phyloP scores from a whole-genome alignment of 2,113 vertebrate genomes.

The Mirza zaza region DNA sequence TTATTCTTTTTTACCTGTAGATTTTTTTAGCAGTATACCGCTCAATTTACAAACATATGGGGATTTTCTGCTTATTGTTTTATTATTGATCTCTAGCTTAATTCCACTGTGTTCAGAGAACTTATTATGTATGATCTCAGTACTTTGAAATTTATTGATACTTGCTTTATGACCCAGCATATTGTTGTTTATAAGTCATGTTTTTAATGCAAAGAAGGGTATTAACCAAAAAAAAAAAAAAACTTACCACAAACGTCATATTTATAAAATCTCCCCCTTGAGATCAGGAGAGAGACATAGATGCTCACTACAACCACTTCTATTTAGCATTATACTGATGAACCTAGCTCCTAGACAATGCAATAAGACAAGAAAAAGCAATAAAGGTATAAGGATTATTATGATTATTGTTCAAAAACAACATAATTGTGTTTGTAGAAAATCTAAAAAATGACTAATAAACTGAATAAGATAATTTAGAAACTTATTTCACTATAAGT shows the following conservation, averaged over 20 bases:
- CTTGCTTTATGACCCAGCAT: no score
- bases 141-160: no score
- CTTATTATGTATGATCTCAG: no score
- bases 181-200: no score
- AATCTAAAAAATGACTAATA: neutral
- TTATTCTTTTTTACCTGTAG: no score
- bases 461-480: neutral
- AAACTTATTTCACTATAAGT: neutral
- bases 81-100: no score
- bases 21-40: no score
- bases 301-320: neutral
- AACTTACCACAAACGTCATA: neutral
- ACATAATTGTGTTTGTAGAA: neutral
- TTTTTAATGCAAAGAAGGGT: no score
- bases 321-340: neutral
- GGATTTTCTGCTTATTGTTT: no score
- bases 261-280: neutral
- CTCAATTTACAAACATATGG: no score
- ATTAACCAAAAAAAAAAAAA: neutral
- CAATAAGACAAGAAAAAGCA: constrained; percentile 24
- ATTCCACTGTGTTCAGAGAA: no score
- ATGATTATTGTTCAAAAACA: neutral
- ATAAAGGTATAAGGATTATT: neutral
- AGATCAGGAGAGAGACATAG: neutral
- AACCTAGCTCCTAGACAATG: neutral